Conservation (phyloP, 2,113 vertebrate genomes). For the Gasterosteus nipponicus region DNA sequence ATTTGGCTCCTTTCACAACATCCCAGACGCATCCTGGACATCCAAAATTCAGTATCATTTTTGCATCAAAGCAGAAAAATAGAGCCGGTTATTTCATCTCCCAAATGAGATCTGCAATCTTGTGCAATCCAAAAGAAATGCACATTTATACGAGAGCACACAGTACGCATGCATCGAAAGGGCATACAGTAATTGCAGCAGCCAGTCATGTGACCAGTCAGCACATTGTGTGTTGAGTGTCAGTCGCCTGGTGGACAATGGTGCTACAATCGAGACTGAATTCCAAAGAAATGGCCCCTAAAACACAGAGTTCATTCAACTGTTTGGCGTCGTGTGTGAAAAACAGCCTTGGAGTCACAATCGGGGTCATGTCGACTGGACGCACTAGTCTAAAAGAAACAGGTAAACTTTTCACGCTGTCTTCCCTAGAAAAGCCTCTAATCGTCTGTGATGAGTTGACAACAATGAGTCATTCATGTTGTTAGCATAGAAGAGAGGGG, state of each 20-base stretch:
- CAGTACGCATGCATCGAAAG: neutral
- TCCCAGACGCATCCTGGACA: conserved; percentile 31
- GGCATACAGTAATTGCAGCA: conserved; percentile 36
- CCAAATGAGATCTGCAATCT: conserved; percentile 50
- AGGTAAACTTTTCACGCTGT: neutral
- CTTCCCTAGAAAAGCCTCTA: neutral
- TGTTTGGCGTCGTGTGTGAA: conserved; percentile 3
- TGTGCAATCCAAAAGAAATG: conserved; percentile 43
- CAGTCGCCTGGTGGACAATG: conserved; percentile 37
- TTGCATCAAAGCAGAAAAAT: conserved; percentile 69
- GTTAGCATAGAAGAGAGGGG: conserved; percentile 39
- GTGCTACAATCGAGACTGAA: conserved; percentile 44
- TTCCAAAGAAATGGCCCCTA: conserved; percentile 41
- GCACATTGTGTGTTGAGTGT: conserved; percentile 43
- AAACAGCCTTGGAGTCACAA: conserved; percentile 23
- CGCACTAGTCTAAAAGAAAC: neutral
- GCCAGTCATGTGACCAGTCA: conserved; percentile 54
- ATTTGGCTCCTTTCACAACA: conserved; percentile 56
- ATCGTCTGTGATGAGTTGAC: conserved; percentile 23
- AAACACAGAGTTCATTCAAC: conserved; percentile 46
- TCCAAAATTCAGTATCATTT: conserved; percentile 60
- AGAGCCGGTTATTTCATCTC: conserved; percentile 17
- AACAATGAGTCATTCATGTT: conserved; percentile 39
- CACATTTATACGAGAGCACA: conserved; percentile 25
- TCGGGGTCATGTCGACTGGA: conserved; percentile 15